Evolutionary conservation across 2,113 vertebrate genomes (phyloP).

Genomic region (Chloropsis cyanopogon): DNA sequence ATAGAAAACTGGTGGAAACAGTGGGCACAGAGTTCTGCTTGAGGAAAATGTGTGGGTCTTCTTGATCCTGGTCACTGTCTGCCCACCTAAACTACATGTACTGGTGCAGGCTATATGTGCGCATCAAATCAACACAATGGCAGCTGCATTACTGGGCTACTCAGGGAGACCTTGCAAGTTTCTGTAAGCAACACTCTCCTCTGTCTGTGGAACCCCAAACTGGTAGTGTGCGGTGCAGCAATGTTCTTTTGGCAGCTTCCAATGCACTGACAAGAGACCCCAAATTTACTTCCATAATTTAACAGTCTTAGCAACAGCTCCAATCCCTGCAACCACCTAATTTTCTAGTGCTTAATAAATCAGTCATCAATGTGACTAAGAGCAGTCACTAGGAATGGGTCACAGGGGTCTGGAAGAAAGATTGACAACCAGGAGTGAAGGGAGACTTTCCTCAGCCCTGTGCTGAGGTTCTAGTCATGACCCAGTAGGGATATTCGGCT

Average conservation of each 20-base stretch:
- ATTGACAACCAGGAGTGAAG: not conserved
- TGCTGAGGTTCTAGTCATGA: not conserved
- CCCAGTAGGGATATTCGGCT: not conserved
- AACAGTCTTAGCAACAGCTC: not conserved
- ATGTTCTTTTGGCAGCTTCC: not conserved
- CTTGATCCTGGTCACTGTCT: not conserved
- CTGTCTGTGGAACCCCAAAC: not conserved
- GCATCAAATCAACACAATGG: not conserved
- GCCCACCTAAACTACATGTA: not conserved
- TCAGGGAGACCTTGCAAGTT: not conserved
- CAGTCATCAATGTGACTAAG: not conserved
- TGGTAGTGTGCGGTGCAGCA: not conserved
- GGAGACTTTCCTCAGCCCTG: not conserved
- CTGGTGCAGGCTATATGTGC: rapidly evolving
- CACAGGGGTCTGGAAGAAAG: not conserved
- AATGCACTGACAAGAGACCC: too few relatives aligned
- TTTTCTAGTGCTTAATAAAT: not conserved
- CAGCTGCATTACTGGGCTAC: not conserved
- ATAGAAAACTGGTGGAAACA: not conserved
- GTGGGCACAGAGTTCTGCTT: not conserved
- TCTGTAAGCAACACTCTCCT: not conserved
- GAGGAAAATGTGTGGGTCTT: not conserved
- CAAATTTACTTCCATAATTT: not conserved
- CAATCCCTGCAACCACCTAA: not conserved
- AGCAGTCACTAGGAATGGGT: not conserved